Evolutionary conservation across 2,797 vertebrate genomes (phyloP).

Genomic region (Lateolabrax maculatus): DNA sequence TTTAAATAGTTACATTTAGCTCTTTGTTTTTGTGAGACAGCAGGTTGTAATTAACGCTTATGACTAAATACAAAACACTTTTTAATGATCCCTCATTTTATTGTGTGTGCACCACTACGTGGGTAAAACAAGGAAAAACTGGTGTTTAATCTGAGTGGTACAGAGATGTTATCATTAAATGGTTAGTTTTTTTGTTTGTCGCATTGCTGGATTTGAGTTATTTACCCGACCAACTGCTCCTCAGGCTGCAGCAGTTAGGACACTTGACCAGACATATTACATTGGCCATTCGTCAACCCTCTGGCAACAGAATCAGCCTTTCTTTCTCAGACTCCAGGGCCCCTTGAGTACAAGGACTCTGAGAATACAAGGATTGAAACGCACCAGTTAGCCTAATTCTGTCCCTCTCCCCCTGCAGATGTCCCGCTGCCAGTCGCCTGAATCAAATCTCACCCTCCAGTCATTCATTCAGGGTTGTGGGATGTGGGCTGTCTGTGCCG

Average conservation of each 20-base stretch:
- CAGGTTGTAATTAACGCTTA: background rate
- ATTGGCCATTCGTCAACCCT: conserved; percentile 37
- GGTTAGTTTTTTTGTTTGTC: background rate
- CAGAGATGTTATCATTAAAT: background rate
- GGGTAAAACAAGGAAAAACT: background rate
- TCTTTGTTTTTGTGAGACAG: background rate
- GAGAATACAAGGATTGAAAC: conserved; percentile 53
- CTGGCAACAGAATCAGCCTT: conserved; percentile 12
- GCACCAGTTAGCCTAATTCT: conserved; percentile 66
- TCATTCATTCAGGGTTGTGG: conserved; percentile 68
- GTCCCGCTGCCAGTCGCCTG: conserved; percentile 72
- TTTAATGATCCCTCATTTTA: background rate
- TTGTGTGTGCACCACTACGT: background rate
- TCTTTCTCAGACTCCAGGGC: conserved; percentile 4
- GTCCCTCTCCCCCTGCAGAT: conserved; percentile 58
- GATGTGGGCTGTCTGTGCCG: conserved; percentile 66
- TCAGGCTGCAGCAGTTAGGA: conserved; percentile 26
- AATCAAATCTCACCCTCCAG: conserved; percentile 76
- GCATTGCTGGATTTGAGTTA: background rate
- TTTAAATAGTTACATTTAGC: background rate
- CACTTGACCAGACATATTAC: conserved; percentile 40
- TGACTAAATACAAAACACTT: background rate
- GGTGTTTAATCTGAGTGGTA: background rate
- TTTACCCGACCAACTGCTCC: background rate
- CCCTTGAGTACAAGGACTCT: conserved; percentile 12